A percentile compares a stretch with the other conserved stretches of the same genome.
Evolutionary conservation across 2,888 invertebrate genomes (phyloP).

Genomic region (Andrena hattorfiana): DNA sequence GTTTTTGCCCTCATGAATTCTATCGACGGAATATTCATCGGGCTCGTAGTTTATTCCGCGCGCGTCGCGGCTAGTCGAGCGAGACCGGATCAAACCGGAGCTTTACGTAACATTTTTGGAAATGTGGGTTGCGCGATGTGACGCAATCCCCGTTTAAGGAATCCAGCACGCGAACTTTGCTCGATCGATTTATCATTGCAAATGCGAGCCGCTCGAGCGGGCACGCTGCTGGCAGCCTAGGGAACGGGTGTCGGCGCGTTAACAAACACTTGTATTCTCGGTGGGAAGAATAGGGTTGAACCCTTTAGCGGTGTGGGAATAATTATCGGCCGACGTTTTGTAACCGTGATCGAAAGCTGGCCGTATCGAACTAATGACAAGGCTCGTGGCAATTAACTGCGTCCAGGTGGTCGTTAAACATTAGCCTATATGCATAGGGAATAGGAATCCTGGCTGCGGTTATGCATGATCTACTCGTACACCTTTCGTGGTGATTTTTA

Average conservation of each 20-base stretch:
- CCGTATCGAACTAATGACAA: slow-evolving; percentile 64
- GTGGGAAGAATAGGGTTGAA: not conserved
- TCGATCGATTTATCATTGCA: slow-evolving; percentile 33
- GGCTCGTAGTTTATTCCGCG: slow-evolving; percentile 41
- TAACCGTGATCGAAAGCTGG: slow-evolving; percentile 48
- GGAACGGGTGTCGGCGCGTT: slow-evolving; percentile 7
- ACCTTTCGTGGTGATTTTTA: not conserved
- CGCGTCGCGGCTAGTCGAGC: slow-evolving; percentile 48
- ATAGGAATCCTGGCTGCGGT: slow-evolving; percentile 37
- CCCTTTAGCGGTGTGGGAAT: slow-evolving; percentile 19
- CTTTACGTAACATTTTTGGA: slow-evolving; percentile 31
- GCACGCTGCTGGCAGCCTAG: not conserved
- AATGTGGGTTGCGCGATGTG: not conserved
- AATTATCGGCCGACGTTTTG: slow-evolving; percentile 63
- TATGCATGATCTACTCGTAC: slow-evolving; percentile 41
- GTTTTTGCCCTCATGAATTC: slow-evolving; percentile 75
- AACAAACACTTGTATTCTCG: slow-evolving; percentile 16
- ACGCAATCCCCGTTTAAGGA: slow-evolving; percentile 22
- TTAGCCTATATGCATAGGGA: slow-evolving; percentile 59
- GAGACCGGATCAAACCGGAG: slow-evolving; percentile 6
- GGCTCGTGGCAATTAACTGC: slow-evolving; percentile 55
- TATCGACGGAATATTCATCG: slow-evolving; percentile 68
- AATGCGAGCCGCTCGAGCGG: slow-evolving; percentile 18
- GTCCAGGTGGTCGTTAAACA: slow-evolving; percentile 53
- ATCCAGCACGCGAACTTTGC: slow-evolving; percentile 7